These are phyloP conservation scores for Dasysyrphus albostriatus DNA, from an alignment of 2,888 invertebrate species.

Conservation along the genomic window DNA sequence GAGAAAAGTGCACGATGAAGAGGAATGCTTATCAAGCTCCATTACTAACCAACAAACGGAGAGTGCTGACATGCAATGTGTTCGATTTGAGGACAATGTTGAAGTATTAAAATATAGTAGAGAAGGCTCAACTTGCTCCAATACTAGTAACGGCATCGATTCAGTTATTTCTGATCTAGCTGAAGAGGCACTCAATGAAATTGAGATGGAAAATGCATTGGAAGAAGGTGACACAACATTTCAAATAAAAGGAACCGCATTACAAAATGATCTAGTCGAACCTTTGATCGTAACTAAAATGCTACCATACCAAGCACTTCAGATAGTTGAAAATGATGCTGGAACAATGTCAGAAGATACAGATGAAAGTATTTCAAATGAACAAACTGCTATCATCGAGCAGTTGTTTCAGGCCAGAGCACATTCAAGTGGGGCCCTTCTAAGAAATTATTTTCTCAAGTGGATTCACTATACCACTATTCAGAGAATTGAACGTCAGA, in stretches of 20 bases:
- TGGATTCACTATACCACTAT: conserved; percentile 83
- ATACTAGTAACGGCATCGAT: conserved; percentile 81
- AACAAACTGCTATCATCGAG: conserved; percentile 81
- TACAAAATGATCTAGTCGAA: background rate
- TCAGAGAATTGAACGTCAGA: conserved; percentile 81
- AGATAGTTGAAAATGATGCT: conserved; percentile 1
- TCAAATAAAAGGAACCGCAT: conserved; percentile 41
- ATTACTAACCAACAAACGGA: conserved; percentile 9
- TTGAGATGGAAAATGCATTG: conserved; percentile 79
- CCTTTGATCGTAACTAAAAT: conserved; percentile 51
- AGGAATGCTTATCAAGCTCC: background rate
- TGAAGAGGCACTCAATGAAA: conserved; percentile 80
- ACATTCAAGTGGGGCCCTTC: conserved; percentile 70
- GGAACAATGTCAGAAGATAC: conserved; percentile 64
- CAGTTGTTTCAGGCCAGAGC: conserved; percentile 79
- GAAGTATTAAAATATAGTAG: conserved; percentile 77
- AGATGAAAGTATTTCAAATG: conserved; percentile 76
- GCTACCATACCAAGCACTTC: conserved; percentile 24
- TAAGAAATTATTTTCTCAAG: conserved; percentile 81
- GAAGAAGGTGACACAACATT: background rate
- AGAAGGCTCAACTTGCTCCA: conserved; percentile 80
- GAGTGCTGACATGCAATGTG: conserved; percentile 61
- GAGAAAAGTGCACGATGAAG: background rate
- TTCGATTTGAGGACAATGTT: conserved; percentile 80
- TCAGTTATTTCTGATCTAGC: conserved; percentile 82